phyloP scores from a whole-genome alignment of 2,113 vertebrate genomes.

The Ciconia maguari region DNA sequence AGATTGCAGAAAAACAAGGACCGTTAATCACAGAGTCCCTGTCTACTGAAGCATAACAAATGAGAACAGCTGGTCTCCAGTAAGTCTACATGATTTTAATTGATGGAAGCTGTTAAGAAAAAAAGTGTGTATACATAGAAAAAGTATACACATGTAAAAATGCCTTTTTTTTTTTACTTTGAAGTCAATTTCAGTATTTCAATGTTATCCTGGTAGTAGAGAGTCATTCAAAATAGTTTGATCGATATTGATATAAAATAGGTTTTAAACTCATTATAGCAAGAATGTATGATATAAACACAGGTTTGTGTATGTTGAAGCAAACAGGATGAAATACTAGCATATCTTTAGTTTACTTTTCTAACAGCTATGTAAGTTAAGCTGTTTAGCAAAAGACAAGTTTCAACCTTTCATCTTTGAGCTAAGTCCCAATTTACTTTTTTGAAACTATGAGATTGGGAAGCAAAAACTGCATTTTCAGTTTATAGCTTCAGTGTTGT shows the following conservation, averaged over 20 bases:
- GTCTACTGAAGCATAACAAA: slow-evolving; percentile 48
- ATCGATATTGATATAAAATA: background rate
- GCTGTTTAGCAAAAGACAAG: background rate
- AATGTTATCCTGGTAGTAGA: background rate
- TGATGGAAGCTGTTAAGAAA: slow-evolving; percentile 20
- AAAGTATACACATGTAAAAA: background rate
- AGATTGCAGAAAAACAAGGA: slow-evolving; percentile 53
- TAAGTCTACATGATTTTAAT: slow-evolving; percentile 56
- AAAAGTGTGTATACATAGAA: background rate
- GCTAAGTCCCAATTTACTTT: background rate
- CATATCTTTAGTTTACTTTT: background rate
- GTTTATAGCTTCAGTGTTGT: background rate
- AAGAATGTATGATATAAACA: background rate
- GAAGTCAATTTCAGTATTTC: background rate
- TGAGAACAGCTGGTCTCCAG: slow-evolving; percentile 56
- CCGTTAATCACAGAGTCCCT: slow-evolving; percentile 51
- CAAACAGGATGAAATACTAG: background rate
- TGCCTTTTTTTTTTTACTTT: background rate
- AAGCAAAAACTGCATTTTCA: background rate
- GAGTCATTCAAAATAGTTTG: background rate
- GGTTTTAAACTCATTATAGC: background rate
- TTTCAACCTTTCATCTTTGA: background rate
- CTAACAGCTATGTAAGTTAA: background rate
- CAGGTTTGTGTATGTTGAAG: background rate
- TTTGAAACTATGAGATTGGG: background rate